Evolutionary conservation across 2,888 invertebrate species (phyloP).

Genomic region (Hirudinaria manillensis): DNA sequence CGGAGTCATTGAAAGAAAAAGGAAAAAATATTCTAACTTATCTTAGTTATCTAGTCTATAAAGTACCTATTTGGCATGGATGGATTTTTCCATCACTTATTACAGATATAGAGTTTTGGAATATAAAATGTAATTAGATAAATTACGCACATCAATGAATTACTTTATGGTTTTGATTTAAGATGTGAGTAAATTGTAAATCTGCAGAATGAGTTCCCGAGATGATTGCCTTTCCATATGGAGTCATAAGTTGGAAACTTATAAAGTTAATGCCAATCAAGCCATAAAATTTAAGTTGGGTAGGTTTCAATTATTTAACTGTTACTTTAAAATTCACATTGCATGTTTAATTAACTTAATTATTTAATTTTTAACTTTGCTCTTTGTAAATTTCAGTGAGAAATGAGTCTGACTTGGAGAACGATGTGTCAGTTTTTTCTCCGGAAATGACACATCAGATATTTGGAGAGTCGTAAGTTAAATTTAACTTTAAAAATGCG

Average conservation of each 20-base stretch:
- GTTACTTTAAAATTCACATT: slow-evolving; percentile 17
- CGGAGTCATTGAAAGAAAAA: too few relatives aligned
- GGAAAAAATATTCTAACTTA: too few relatives aligned
- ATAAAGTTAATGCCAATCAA: slow-evolving; percentile 50
- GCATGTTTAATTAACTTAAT: background rate
- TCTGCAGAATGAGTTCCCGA: too few relatives aligned
- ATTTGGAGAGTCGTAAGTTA: slow-evolving; percentile 52
- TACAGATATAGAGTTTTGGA: too few relatives aligned
- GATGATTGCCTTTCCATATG: slow-evolving; percentile 33
- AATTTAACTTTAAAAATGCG: background rate
- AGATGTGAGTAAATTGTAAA: too few relatives aligned
- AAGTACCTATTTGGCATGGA: too few relatives aligned
- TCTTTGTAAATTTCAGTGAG: slow-evolving; percentile 44
- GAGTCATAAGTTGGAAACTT: slow-evolving; percentile 39
- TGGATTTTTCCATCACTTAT: too few relatives aligned
- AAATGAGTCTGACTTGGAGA: slow-evolving; percentile 45
- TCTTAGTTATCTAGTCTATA: too few relatives aligned
- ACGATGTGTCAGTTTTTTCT: slow-evolving; percentile 45
- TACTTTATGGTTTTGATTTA: too few relatives aligned
- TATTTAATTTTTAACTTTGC: background rate
- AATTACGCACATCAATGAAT: too few relatives aligned
- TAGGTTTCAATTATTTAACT: slow-evolving; percentile 34
- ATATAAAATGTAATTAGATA: too few relatives aligned
- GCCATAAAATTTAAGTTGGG: slow-evolving; percentile 49
- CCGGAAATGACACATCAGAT: slow-evolving; percentile 54